Base-by-base conservation (phyloP, 2,888 invertebrate species). In the Scaptomyza parva region DNA sequence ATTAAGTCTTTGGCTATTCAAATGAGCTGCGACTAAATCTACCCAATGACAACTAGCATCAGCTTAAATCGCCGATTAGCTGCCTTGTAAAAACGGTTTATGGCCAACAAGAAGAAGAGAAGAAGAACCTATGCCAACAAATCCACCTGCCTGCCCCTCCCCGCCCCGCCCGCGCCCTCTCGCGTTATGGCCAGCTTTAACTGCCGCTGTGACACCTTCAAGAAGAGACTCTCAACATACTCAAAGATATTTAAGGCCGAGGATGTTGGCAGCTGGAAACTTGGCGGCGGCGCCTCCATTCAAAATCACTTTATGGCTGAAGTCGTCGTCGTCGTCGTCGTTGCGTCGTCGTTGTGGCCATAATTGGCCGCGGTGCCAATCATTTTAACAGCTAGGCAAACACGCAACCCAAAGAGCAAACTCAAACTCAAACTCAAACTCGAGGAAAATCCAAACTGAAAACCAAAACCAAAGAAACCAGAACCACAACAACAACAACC, bases 321-420 rank as follows among this genome's bases (percentile, higher is more conserved):
- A 76, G 76, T 63, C 70, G 78, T 64, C 73, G 76, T 30, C 30
- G 12, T 26, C 26, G 26, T 33, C 33, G 33, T 35, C 35, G 35
- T 35, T 14, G 73, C 35, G 35, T 35, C 35, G 73, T 60, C 70
- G 76, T 61, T 71, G 76, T 67, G 70, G 66, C 75, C 82, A 79
- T 83, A 83, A 83, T 83, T 83, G 85, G 80, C 68, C 70, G 80
- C 82, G 83, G 80, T 83, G 83, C 83, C 82, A 83, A 83, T 83
- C 82, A 83, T 83, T 83, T 83, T 83, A 83, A 83, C 82, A 84
- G 82, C 82, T 84, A 81, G 84, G 79, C 84, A 83, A 81, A 81
- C 85, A 84, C 79, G 78, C 84, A 78, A 63, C 50, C 64, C 69
- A 51, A n/a, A n/a, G n/a, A n/a, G n/a, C n/a, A n/a, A 63, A 58